Evolutionary conservation across 2,113 vertebrate species (phyloP).

Genomic region (Uropsilus gracilis): DNA sequence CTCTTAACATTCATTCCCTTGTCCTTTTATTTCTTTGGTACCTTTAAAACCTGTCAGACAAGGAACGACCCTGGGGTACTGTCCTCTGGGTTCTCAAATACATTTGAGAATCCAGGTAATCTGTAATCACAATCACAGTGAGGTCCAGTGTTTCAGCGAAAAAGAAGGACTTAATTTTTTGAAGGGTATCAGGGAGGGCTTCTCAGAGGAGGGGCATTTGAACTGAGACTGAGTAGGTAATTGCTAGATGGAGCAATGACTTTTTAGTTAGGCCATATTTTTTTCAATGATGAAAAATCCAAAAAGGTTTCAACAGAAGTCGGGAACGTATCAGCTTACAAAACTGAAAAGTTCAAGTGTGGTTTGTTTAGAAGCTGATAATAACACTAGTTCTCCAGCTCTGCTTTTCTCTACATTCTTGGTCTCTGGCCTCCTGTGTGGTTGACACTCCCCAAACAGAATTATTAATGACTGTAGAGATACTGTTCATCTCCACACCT

Average conservation of each 20-base stretch:
- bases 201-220: neutral
- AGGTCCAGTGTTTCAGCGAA: neutral
- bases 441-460: neutral
- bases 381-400: too few relatives aligned
- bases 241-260: neutral
- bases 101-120: neutral
- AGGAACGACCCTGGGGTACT: neutral
- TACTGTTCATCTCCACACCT: neutral
- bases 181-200: neutral
- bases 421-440: neutral
- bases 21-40: neutral
- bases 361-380: neutral
- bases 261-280: neutral
- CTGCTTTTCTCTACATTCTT: neutral
- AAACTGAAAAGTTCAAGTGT: neutral
- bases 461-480: too few relatives aligned
- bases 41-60: neutral
- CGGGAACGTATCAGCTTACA: neutral
- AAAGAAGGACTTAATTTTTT: neutral
- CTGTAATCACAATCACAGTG: neutral
- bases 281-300: neutral
- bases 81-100: neutral
- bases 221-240: neutral
- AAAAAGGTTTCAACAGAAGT: neutral
- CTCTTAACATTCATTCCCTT: neutral